Evolutionary conservation across 2,888 invertebrate species (phyloP), one percentile per base, ranked within the genome.

Genomic region (Watsonalla binaria): DNA sequence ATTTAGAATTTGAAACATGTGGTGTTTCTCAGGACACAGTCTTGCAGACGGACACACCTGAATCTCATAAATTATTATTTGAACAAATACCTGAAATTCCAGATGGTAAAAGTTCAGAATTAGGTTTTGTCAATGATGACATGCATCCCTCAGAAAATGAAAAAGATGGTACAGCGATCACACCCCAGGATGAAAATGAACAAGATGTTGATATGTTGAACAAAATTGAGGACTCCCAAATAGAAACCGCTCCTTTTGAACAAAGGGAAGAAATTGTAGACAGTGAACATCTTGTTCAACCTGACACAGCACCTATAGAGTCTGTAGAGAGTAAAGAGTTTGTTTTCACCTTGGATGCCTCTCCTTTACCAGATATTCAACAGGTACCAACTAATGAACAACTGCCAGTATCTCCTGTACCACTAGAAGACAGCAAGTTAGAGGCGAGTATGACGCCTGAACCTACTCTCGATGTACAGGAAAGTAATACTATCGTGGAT

Each of bases 61-160:
- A 90, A 81, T 90, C 90, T 79, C 90, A 90, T 63, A 90, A 90
- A 64, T 72, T 90, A 51, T 67, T 90, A 9, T 90, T 90, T 68
- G 90, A 90, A 74, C 90, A 90, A 74, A 90, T 90, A 63, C 90
- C 90, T 24, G 90, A 90, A 80, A 90, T 90, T 62, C 90, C 90
- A 45, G 89, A 90, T 66, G 90, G 90, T 9, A 90, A 90, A 65
- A 89, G 86, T 69, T 90, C 89, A 14, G 89, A 90, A 67, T 64
- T 89, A 72, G 89, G 89, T 45, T 90, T 90, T 64, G 70, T 72
- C 33, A 82, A 82, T 71, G 90, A 90, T 58, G 90, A 89, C 56
- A 59, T 73, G 49, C 72, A 86, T 54, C 80, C 79, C 11, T 84
- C 82, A 33, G 89, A 88, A 59, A 82, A 84, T 59, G 86, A 86